These are phyloP conservation scores for Sebastes ruberrimus DNA, from an alignment of 2,797 vertebrate species.

Conservation along the genomic window DNA sequence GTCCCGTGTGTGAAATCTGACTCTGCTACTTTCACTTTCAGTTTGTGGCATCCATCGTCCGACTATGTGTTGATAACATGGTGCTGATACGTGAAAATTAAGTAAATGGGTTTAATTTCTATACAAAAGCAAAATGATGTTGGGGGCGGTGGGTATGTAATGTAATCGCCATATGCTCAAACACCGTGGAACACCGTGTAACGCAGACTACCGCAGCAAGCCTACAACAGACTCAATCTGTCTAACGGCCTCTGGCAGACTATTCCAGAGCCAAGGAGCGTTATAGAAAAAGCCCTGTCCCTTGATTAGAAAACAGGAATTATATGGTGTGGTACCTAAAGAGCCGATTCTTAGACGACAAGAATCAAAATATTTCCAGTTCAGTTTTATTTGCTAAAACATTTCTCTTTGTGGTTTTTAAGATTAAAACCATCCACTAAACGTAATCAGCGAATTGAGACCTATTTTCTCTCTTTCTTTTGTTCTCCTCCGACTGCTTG, in stretches of 20 bases:
- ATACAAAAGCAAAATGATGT: background rate
- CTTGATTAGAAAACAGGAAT: background rate
- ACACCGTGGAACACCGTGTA: background rate
- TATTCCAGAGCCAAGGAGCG: background rate
- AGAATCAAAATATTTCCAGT: background rate
- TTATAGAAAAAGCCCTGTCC: accelerated
- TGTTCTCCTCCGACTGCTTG: constrained; percentile 24
- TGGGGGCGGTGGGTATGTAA: background rate
- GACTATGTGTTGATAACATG: background rate
- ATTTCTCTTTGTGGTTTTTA: background rate
- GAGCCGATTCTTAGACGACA: background rate
- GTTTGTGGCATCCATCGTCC: background rate
- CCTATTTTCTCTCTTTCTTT: constrained; percentile 11
- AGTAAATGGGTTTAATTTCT: background rate
- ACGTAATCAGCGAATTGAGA: constrained; percentile 34
- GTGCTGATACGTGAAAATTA: background rate
- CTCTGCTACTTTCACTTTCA: background rate
- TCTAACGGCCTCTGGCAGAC: background rate
- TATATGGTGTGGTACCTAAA: background rate
- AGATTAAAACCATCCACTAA: constrained; percentile 1
- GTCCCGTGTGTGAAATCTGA: background rate
- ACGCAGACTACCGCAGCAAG: accelerated
- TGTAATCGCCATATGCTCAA: background rate
- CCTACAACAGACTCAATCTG: background rate
- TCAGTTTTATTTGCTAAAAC: background rate